Percentiles rank a stretch among this genome's conserved stretches.
Conservation (phyloP, 2,888 invertebrate genomes). For the Cloeon dipterum region DNA sequence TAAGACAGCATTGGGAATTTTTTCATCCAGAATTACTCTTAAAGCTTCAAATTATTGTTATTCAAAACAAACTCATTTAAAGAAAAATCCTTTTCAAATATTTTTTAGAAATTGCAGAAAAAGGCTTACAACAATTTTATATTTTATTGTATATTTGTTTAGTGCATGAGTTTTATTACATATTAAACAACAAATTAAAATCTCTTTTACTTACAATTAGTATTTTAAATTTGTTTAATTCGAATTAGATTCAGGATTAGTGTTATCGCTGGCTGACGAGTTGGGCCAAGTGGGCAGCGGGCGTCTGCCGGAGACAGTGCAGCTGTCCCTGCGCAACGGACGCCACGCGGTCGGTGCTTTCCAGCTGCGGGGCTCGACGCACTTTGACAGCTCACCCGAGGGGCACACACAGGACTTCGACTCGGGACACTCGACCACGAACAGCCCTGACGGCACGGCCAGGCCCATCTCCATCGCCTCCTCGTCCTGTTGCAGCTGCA, state of each 20-base stretch:
- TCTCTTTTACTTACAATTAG: too few species aligned
- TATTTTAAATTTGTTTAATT: too few species aligned
- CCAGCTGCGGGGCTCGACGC: slow-evolving; percentile 1
- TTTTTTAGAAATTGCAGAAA: neutral
- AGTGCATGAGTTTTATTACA: too few species aligned
- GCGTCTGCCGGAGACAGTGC: slow-evolving; percentile 15
- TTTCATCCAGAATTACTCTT: too few species aligned
- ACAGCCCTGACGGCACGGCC: slow-evolving; percentile 73
- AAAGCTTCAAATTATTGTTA: too few species aligned
- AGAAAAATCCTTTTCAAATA: neutral
- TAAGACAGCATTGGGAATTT: slow-evolving; percentile 18
- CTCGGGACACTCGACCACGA: slow-evolving; percentile 79
- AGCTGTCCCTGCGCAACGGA: slow-evolving; percentile 14
- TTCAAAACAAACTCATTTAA: too few species aligned
- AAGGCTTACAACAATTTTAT: neutral
- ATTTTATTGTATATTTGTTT: neutral
- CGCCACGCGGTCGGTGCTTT: slow-evolving; percentile 7
- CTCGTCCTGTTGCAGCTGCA: neutral
- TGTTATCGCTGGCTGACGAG: slow-evolving; percentile 42
- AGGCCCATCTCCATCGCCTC: neutral
- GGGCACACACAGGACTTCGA: slow-evolving; percentile 58
- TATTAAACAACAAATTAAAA: too few species aligned
- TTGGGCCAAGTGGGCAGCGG: slow-evolving; percentile 20
- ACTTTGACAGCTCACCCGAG: slow-evolving; percentile 68
- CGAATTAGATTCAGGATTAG: too few species aligned